Evolutionary conservation across 1,140 invertebrate species (phyloP).

Genomic region (Zaprionus camerounensis): DNA sequence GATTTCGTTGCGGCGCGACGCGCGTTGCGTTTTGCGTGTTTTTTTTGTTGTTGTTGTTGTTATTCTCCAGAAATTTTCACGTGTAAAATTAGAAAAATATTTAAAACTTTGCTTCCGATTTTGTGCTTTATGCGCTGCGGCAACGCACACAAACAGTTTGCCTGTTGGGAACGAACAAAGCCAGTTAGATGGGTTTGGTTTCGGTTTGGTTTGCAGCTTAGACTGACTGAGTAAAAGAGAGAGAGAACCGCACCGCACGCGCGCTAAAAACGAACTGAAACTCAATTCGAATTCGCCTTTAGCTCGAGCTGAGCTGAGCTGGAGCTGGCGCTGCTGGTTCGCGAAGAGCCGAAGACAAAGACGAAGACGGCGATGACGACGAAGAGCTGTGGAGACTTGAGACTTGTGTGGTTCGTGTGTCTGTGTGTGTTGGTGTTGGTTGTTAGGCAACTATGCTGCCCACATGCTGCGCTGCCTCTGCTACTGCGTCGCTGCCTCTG

Average conservation of each 20-base stretch:
- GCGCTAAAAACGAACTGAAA: constrained; percentile 83
- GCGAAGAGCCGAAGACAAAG: constrained; percentile 36
- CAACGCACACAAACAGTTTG: constrained; percentile 34
- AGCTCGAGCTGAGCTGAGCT: constrained; percentile 22
- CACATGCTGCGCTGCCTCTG: constrained; percentile 66
- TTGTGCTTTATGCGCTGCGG: constrained; percentile 7
- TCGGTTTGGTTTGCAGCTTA: constrained; percentile 12
- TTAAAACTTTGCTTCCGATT: constrained; percentile 59
- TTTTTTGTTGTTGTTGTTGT: constrained; percentile 22
- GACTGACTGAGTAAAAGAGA: constrained; percentile 29
- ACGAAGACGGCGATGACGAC: constrained; percentile 7
- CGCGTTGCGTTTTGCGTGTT: constrained; percentile 27
- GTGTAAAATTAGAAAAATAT: constrained; percentile 64
- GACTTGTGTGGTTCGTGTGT: constrained; percentile 47
- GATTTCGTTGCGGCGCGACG: constrained; percentile 55
- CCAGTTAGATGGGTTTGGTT: constrained; percentile 15
- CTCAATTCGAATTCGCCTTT: constrained; percentile 45
- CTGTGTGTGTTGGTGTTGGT: constrained; percentile 49
- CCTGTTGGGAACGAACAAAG: constrained; percentile 14
- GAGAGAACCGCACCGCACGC: constrained; percentile 82
- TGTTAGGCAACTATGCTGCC: constrained; percentile 82
- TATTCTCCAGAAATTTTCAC: constrained; percentile 70
- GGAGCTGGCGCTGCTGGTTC: constrained; percentile 19
- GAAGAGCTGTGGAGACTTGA: constrained; percentile 61
- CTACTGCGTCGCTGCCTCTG: constrained; percentile 32